Evolutionary conservation across 2,888 invertebrate species (phyloP).

Genomic region (Monochamus alternatus): DNA sequence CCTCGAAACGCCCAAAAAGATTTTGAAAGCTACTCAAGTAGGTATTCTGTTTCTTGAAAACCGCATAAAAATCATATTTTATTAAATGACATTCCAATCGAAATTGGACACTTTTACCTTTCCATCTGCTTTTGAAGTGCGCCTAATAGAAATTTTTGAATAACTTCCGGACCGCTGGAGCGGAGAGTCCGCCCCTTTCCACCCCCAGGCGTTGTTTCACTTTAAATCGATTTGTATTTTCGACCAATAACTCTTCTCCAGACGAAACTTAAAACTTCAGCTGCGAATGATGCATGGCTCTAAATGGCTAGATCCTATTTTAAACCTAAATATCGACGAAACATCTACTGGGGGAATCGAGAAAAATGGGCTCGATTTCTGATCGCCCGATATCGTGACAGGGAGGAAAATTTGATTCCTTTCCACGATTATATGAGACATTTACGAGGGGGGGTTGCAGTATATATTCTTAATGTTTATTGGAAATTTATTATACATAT

Average conservation of each 20-base stretch:
- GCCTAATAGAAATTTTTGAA: background rate
- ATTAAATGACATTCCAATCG: background rate
- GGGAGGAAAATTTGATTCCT: no score
- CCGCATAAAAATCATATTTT: background rate
- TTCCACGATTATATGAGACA: no score
- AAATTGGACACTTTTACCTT: background rate
- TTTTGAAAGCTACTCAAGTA: no score
- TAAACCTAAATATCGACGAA: background rate
- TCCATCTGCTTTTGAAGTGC: background rate
- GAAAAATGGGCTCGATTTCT: no score
- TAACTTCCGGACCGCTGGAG: background rate
- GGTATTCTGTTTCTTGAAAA: background rate
- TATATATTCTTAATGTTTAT: no score
- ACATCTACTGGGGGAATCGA: background rate
- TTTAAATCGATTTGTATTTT: slow-evolving; percentile 40
- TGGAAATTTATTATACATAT: no score
- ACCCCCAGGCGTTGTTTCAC: slow-evolving; percentile 32
- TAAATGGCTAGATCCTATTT: slow-evolving; percentile 4
- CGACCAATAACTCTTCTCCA: slow-evolving; percentile 39
- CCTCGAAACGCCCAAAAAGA: no score
- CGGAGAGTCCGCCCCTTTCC: background rate
- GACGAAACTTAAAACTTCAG: slow-evolving; percentile 27
- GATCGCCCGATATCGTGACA: no score
- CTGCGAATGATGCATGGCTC: slow-evolving; percentile 17
- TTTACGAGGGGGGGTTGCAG: no score